Evolutionary conservation across 1,140 invertebrate species (phyloP), one percentile per base, ranked within the genome.

Genomic region (Drosophila equinoxialis): DNA sequence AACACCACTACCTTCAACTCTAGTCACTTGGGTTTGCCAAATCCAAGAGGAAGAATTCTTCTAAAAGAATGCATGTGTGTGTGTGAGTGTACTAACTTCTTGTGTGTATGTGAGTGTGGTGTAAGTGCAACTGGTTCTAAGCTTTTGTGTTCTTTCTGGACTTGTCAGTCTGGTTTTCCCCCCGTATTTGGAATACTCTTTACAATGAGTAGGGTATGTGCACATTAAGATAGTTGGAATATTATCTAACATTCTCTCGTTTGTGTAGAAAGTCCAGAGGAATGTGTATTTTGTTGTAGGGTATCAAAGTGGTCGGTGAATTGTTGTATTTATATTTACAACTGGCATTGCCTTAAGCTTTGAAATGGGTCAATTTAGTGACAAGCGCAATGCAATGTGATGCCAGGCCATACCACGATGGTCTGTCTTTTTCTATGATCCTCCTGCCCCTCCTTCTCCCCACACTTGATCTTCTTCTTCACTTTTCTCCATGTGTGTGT

Each of bases 291-390:
- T 6, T 30, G 30, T 6, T 30, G 45, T 10, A 48, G 45, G 45
- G 45, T 51, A 51, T 51, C 10, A 11, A 3, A 23, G 8, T 51
- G 11, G 54, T 41, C 45, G 42, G 37, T 62, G 35, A 10, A 35
- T 42, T 66, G 35, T 51, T 51, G 10, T 23, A 51, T 51, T 23
- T 48, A 20, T 23, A 8, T 51, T 51, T 23, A 11, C 45, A 51
- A 51, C 45, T 59, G 61, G 71, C 62, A 74, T 69, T 41, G 73
- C 77, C 65, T 76, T 42, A 65, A 72, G 77, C 77, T 63, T 17
- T 72, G 69, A 79, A 79, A 76, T 79, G 69, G 77, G 77, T 79
- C 73, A 79, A 76, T 79, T 79, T 79, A 72, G 73, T 79, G 69
- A 76, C 73, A 76, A 79, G 65, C 60, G 57, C 73, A 51, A 61